phyloP scores from a whole-genome alignment of 2,113 vertebrate genomes.

The Hassar affinis region DNA sequence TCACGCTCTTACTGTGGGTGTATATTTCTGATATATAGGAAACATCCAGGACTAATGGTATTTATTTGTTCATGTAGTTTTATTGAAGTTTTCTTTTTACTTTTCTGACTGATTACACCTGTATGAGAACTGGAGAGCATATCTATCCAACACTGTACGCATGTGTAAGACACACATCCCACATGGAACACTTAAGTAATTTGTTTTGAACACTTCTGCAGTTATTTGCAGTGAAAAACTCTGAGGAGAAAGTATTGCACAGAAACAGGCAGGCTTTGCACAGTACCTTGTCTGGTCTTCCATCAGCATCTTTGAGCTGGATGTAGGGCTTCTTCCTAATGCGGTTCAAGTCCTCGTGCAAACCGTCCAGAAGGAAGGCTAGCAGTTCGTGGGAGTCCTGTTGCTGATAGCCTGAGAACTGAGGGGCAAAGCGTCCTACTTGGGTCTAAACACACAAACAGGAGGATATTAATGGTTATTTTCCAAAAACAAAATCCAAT shows the following conservation, averaged over 20 bases:
- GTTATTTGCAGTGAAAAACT: not conserved
- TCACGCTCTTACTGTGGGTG: not conserved
- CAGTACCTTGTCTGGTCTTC: slow-evolving; percentile 89
- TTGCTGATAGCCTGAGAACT: slow-evolving; percentile 98
- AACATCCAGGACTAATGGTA: not conserved
- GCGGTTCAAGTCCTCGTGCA: slow-evolving; percentile 97
- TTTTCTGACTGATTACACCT: not conserved
- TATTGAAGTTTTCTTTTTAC: not conserved
- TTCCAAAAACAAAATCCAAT: not conserved
- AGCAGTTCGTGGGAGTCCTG: slow-evolving; percentile 97
- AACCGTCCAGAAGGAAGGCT: slow-evolving; percentile 95
- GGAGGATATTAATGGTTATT: not conserved
- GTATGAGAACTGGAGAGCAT: not conserved
- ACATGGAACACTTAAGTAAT: not conserved
- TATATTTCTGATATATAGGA: not conserved
- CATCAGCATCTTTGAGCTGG: slow-evolving; percentile 93
- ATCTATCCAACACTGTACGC: not conserved
- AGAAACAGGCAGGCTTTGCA: not conserved
- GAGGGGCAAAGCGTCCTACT: slow-evolving; percentile 94
- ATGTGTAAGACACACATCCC: not conserved
- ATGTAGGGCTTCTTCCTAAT: slow-evolving; percentile 99
- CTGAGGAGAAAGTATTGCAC: not conserved
- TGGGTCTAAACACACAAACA: slow-evolving; percentile 77
- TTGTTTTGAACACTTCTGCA: not conserved
- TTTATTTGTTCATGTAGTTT: not conserved